Conservation (phyloP, 2,113 vertebrate genomes). For the Pedionomus torquatus region DNA sequence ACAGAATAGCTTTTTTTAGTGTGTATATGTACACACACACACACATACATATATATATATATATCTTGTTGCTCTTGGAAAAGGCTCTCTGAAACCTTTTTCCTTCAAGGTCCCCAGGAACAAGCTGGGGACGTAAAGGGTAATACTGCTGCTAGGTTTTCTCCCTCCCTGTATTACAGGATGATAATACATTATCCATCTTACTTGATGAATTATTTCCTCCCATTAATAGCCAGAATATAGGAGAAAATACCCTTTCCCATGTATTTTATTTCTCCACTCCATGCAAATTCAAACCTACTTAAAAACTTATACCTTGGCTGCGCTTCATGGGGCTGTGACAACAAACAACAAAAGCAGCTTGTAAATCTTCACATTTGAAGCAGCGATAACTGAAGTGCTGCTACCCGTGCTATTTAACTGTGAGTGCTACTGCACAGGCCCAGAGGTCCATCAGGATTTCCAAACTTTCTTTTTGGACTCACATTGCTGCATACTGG, state of each 20-base stretch:
- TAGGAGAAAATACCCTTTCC: background rate
- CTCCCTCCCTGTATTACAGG: background rate
- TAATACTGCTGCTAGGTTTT: background rate
- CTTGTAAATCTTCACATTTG: background rate
- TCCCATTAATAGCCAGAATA: background rate
- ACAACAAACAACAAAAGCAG: background rate
- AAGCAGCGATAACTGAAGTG: background rate
- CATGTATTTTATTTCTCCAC: background rate
- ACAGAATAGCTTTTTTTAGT: background rate
- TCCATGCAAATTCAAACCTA: background rate
- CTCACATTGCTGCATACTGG: background rate
- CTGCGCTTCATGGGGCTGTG: background rate
- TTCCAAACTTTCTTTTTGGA: background rate
- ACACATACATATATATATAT: too few species aligned
- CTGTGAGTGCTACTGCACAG: background rate
- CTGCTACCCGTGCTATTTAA: background rate
- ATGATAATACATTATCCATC: background rate
- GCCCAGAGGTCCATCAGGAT: background rate
- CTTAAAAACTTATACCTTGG: background rate
- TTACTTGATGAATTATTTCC: background rate
- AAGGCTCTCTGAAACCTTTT: background rate
- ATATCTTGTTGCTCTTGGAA: background rate
- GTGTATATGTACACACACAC: background rate
- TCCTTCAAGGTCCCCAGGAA: background rate
- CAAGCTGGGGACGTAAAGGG: background rate